Conservation (phyloP, 2,113 vertebrate species). For the Isurus oxyrinchus region DNA sequence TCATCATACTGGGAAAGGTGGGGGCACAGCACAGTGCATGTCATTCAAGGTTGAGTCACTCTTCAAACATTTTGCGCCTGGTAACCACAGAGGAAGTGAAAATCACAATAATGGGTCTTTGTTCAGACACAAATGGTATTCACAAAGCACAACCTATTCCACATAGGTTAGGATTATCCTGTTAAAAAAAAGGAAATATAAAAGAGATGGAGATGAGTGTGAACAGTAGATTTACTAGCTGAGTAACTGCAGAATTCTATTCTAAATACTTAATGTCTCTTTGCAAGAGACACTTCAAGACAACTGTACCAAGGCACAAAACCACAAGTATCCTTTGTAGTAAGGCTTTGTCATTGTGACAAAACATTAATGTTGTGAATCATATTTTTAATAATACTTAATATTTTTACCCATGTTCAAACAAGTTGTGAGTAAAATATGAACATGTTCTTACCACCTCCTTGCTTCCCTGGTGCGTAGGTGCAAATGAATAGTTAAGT, state of each 20-base stretch:
- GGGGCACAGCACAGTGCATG: background rate
- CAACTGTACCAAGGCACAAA: background rate
- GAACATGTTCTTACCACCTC: background rate
- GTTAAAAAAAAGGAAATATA: background rate
- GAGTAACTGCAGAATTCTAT: background rate
- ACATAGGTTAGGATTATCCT: background rate
- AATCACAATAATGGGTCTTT: background rate
- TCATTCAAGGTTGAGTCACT: background rate
- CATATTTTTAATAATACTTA: background rate
- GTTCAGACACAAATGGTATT: background rate
- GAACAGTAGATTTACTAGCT: background rate
- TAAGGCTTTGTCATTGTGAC: background rate
- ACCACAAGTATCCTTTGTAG: background rate
- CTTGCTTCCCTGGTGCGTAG: background rate
- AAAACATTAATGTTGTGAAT: background rate
- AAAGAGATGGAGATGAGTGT: background rate
- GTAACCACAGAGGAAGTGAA: constrained; percentile 13
- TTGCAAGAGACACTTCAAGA: background rate
- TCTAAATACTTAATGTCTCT: background rate
- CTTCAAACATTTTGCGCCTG: background rate
- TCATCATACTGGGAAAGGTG: background rate
- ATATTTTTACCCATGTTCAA: background rate
- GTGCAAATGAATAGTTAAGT: background rate
- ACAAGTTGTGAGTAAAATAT: background rate
- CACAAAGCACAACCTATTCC: background rate